phyloP scores from a whole-genome alignment of 2,888 invertebrate species.

The Pyralis farinalis region DNA sequence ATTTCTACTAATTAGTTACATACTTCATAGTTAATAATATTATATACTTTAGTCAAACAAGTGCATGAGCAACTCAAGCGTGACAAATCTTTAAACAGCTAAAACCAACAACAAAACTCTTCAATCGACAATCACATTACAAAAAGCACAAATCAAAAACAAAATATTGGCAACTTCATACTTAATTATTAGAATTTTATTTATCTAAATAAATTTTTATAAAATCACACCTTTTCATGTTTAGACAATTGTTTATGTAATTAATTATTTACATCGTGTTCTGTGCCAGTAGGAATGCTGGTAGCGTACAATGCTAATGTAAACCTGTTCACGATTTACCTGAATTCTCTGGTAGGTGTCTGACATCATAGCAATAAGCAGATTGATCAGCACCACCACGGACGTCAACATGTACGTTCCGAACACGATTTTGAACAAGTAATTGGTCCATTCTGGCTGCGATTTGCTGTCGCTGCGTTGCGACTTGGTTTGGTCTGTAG shows the following conservation, averaged over 20 bases:
- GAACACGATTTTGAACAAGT: conserved; percentile 93
- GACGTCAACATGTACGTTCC: conserved; percentile 99
- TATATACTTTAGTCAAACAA: neutral
- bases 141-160: too few relatives aligned
- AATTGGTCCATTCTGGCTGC: conserved; percentile 92
- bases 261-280: conserved; percentile 2
- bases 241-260: neutral
- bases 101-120: too few relatives aligned
- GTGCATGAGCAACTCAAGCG: neutral
- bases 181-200: neutral
- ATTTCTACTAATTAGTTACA: too few relatives aligned
- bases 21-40: too few relatives aligned
- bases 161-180: neutral
- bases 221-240: neutral
- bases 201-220: conserved; percentile 2
- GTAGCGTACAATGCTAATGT: conserved; percentile 14
- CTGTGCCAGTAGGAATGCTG: conserved; percentile 13
- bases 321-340: conserved; percentile 77
- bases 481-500: conserved; percentile 85
- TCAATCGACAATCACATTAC: too few relatives aligned
- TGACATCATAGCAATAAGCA: conserved; percentile 99
- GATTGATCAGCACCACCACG: conserved; percentile 98
- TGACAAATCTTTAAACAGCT: neutral
- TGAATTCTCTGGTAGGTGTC: conserved; percentile 99
- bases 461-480: conserved; percentile 83